Evolutionary conservation across 2,888 invertebrate species (phyloP).

Genomic region (Diarsia dahlii): DNA sequence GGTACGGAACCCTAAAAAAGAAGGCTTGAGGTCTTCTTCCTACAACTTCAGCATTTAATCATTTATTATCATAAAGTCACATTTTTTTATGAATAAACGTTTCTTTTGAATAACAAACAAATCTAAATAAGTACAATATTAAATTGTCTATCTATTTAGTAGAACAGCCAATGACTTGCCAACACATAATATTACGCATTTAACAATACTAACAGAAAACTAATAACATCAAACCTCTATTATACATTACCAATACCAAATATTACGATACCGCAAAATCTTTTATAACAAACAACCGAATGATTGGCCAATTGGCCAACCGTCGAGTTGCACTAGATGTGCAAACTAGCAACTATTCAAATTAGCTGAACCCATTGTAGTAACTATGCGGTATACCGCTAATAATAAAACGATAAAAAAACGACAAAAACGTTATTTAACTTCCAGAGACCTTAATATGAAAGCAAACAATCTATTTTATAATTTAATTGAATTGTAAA

Average conservation of each 20-base stretch:
- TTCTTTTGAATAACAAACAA: background rate
- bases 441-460: constrained; percentile 21
- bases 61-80: background rate
- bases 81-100: background rate
- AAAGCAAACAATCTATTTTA: constrained; percentile 23
- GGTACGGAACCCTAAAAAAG: no score
- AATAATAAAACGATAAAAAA: constrained; percentile 55
- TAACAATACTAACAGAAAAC: constrained; percentile 11
- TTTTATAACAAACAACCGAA: constrained; percentile 37
- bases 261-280: constrained; percentile 49
- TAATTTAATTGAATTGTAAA: background rate
- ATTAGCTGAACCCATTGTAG: constrained; percentile 55
- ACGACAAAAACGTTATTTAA: constrained; percentile 50
- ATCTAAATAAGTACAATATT: background rate
- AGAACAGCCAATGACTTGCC: background rate
- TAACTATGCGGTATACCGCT: constrained; percentile 66
- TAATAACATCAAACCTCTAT: constrained; percentile 27
- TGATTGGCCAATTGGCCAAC: constrained; percentile 57
- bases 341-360: constrained; percentile 62
- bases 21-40: no score
- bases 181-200: background rate
- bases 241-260: constrained; percentile 37
- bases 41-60: no score
- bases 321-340: constrained; percentile 64
- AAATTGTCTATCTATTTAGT: background rate